Base-by-base conservation (phyloP, 2,888 invertebrate species). In the Archips xylosteana region DNA sequence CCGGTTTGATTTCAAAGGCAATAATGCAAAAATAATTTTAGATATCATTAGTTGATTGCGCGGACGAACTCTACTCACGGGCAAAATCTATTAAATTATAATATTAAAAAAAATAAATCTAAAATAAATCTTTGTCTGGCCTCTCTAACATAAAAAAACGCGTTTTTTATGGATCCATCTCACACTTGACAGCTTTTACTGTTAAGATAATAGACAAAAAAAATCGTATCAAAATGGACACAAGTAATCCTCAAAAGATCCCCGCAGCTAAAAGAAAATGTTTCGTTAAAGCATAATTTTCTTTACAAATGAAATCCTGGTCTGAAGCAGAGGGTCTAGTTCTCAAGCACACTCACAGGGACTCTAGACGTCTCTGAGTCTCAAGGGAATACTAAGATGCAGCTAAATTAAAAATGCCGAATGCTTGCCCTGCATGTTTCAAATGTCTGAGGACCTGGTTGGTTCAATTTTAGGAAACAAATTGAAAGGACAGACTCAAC, bases 341-440 rank as follows among this genome's bases (percentile, higher is more conserved):
- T 75, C 75, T 76, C 70, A 75, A 77, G 75, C 65, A 68, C 78
- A 68, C 81, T 83, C 78, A 73, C 74, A 74, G 83, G 79, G 80
- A 76, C 79, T 67, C 75, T 36, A 65, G 65, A 78, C 78, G 76
- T 80, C 81, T 83, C 76, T 78, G 78, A 77, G 77, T 76, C 76
- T 79, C 77, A 75, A 72, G 71, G 77, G 67, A 79, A 79, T 78
- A 34, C 57, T 62, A 36, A 67, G 23, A 36, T 57, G 23, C 42
- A 67, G 49, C 61, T 34, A 54, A 67, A 71, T 54, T 67, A 51
- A 65, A 61, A 71, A 45, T n/a, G 32, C 23, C 13, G 34, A 47
- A 39, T 65, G 59, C 49, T 23, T 66, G 34, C n/a, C 47, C 42
- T 49, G 59, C 45, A 23, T 45, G 13, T 66, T 57, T 42, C 23